Percentiles rank a stretch among this genome's conserved stretches.
These are phyloP conservation scores for Lomographa bimaculata DNA, from an alignment of 2,888 invertebrate genomes.

Conservation along the genomic window DNA sequence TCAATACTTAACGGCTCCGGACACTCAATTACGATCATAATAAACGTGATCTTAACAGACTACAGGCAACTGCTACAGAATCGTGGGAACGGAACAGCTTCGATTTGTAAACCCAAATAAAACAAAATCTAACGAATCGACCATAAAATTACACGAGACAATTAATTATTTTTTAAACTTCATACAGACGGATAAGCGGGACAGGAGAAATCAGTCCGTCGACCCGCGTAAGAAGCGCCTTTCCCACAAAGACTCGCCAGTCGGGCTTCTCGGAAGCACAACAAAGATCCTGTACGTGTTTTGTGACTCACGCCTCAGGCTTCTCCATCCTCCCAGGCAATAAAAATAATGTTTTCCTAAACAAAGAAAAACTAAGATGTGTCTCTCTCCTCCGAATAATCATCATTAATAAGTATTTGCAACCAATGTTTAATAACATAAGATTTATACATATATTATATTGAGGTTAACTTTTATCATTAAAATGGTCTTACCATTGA, in stretches of 20 bases:
- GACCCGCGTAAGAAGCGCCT: slow-evolving; percentile 73
- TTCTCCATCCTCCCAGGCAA: slow-evolving; percentile 64
- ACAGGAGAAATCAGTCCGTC: slow-evolving; percentile 72
- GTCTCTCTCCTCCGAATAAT: too few species aligned
- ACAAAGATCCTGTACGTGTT: slow-evolving; percentile 78
- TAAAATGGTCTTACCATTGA: too few species aligned
- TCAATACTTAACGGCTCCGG: slow-evolving; percentile 1
- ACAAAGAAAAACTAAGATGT: slow-evolving; percentile 16
- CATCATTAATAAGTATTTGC: too few species aligned
- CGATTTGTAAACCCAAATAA: slow-evolving; percentile 33
- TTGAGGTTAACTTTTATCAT: too few species aligned
- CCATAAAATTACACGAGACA: slow-evolving; percentile 42
- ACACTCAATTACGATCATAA: slow-evolving; percentile 15
- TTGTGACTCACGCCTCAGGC: slow-evolving; percentile 66
- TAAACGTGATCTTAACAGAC: slow-evolving; percentile 13
- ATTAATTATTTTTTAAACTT: slow-evolving; percentile 54
- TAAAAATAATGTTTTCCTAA: slow-evolving; percentile 41
- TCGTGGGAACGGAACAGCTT: slow-evolving; percentile 22
- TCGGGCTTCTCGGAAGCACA: slow-evolving; percentile 75
- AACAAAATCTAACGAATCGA: slow-evolving; percentile 39
- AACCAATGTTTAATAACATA: too few species aligned
- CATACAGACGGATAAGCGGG: slow-evolving; percentile 48
- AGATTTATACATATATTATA: too few species aligned
- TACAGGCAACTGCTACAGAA: slow-evolving; percentile 7
- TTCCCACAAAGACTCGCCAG: slow-evolving; percentile 74